Percentiles rank a stretch among this genome's conserved stretches.
Conservation (phyloP, 1,140 invertebrate genomes). For the Conopomorpha cramerella region DNA sequence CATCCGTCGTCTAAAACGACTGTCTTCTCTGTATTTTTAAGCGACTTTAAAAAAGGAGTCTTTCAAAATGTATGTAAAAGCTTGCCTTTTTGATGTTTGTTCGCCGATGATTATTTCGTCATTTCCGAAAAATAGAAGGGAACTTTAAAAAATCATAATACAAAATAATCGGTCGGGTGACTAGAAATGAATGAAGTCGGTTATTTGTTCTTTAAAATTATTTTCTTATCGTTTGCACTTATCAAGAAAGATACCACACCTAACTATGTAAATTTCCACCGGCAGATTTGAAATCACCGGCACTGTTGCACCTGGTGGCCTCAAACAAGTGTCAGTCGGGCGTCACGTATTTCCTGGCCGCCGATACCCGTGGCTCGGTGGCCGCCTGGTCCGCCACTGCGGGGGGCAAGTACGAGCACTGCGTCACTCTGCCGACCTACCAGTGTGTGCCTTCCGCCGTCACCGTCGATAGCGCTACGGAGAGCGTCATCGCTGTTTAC, state of each 20-base stretch:
- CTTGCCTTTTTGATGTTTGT: too few species aligned
- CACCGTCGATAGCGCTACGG: slow-evolving; percentile 60
- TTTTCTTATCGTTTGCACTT: slow-evolving; percentile 25
- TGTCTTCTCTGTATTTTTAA: too few species aligned
- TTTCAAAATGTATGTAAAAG: too few species aligned
- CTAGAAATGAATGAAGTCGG: too few species aligned
- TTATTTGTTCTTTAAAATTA: slow-evolving; percentile 10
- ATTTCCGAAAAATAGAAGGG: too few species aligned
- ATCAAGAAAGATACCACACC: too few species aligned
- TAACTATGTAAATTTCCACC: too few species aligned
- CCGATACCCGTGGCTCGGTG: slow-evolving; percentile 64
- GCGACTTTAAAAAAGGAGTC: too few species aligned
- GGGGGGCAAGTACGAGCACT: slow-evolving; percentile 50
- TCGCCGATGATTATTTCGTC: too few species aligned
- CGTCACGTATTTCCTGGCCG: slow-evolving; percentile 65
- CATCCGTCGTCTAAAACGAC: too few species aligned
- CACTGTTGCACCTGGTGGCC: slow-evolving; percentile 53
- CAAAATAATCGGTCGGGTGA: too few species aligned
- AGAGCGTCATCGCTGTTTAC: slow-evolving; percentile 69
- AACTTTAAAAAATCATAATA: too few species aligned
- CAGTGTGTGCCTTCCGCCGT: slow-evolving; percentile 67
- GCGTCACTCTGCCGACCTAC: slow-evolving; percentile 68
- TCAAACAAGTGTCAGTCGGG: slow-evolving; percentile 47
- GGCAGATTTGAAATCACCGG: slow-evolving; percentile 57
- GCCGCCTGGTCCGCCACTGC: slow-evolving; percentile 60